Conservation (phyloP, 2,113 vertebrate species). For the Uria lomvia region DNA sequence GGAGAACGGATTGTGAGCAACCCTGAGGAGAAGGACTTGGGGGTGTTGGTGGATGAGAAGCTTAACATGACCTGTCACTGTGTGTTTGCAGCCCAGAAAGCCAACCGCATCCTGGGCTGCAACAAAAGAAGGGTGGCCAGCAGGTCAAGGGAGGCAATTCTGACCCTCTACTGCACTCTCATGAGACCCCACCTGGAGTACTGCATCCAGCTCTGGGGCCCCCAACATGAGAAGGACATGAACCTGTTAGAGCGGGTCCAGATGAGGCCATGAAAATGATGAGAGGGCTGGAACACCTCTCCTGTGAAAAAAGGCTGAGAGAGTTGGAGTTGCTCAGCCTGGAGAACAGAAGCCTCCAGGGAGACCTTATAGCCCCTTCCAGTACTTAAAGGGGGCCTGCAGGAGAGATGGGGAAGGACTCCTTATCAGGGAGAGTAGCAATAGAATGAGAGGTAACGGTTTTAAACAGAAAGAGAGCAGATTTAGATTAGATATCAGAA, state of each 20-base stretch:
- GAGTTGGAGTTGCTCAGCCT: not conserved
- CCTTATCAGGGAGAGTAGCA: no score
- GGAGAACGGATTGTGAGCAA: not conserved
- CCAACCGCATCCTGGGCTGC: not conserved
- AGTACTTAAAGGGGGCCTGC: not conserved
- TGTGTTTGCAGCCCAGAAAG: not conserved
- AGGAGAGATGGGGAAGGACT: not conserved
- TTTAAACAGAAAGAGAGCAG: no score
- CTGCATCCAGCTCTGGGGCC: not conserved
- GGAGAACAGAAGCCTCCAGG: not conserved
- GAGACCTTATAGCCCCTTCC: not conserved
- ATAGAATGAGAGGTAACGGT: no score
- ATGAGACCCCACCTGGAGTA: not conserved
- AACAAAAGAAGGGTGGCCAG: not conserved
- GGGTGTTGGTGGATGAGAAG: not conserved
- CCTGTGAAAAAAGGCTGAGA: not conserved
- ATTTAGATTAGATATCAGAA: no score
- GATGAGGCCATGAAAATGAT: not conserved
- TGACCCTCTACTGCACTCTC: not conserved
- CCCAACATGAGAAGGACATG: not conserved
- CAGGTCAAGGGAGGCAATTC: not conserved
- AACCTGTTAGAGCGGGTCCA: not conserved
- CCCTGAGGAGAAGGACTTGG: not conserved
- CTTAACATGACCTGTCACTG: not conserved
- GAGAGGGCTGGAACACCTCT: not conserved